These are phyloP conservation scores for Flexamia atlantica DNA, from an alignment of 2,888 invertebrate species.

Conservation along the genomic window DNA sequence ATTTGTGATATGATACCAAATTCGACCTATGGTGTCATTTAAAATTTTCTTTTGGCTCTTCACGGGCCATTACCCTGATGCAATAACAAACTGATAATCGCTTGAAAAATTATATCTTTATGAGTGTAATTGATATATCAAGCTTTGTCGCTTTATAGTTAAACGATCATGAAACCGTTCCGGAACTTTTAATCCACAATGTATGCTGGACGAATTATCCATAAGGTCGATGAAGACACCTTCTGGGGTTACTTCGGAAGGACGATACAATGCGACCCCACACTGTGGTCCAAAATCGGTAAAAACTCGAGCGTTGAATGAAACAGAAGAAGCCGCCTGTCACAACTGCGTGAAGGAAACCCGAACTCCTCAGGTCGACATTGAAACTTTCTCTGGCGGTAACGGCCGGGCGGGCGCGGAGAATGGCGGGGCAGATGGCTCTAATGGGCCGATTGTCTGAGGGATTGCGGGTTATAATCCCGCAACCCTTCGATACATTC, in stretches of 20 bases:
- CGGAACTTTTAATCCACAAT: no score
- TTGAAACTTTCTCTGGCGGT: constrained; percentile 13
- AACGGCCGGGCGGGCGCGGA: neutral
- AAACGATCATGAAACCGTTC: no score
- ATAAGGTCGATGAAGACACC: no score
- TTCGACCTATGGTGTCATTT: no score
- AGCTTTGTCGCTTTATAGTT: no score
- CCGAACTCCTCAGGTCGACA: neutral
- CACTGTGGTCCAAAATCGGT: constrained; percentile 4
- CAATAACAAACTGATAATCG: no score
- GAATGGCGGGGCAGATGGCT: constrained; percentile 27
- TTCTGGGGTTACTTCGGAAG: neutral
- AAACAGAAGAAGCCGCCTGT: constrained; percentile 23
- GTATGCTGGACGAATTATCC: no score
- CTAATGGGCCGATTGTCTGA: neutral
- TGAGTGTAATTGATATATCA: no score
- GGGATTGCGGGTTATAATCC: neutral
- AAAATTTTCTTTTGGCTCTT: no score
- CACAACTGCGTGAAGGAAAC: constrained; percentile 1
- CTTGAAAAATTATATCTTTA: no score
- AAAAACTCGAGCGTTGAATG: neutral
- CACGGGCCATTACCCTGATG: no score
- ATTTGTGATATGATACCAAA: no score
- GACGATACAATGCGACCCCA: neutral
- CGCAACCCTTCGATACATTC: constrained; percentile 24